phyloP scores from a whole-genome alignment of 2,113 vertebrate genomes.

The Pelodiscus sinensis region DNA sequence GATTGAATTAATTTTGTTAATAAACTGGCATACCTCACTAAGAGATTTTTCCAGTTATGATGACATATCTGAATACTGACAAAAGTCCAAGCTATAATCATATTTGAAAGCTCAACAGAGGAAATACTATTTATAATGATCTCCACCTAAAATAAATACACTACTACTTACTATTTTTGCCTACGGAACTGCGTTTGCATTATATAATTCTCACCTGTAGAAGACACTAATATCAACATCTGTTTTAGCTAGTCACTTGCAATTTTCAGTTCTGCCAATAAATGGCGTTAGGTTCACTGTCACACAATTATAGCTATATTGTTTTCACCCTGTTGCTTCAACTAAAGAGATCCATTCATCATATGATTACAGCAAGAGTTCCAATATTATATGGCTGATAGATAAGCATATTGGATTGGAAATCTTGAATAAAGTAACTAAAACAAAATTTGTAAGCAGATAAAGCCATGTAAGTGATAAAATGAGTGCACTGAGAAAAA shows the following conservation, averaged over 20 bases:
- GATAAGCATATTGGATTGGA: background rate
- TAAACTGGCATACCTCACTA: constrained; percentile 32
- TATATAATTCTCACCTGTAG: constrained; percentile 6
- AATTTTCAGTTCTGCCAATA: background rate
- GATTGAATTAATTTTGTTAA: constrained; percentile 28
- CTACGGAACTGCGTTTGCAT: background rate
- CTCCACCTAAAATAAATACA: constrained; percentile 15
- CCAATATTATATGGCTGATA: background rate
- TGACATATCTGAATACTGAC: constrained; percentile 37
- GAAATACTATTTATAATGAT: constrained; percentile 51
- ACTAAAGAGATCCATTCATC: background rate
- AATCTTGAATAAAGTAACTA: constrained; percentile 19
- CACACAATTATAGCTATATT: background rate
- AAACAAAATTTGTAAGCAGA: constrained; percentile 12
- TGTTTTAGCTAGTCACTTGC: background rate
- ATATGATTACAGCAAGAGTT: background rate
- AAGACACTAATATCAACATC: background rate
- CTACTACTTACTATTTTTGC: constrained; percentile 21
- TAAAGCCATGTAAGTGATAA: constrained; percentile 1
- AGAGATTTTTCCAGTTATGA: background rate
- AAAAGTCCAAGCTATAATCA: constrained; percentile 34
- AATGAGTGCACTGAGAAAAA: constrained; percentile 1
- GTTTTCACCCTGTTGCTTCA: background rate
- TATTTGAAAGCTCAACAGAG: constrained; percentile 36
- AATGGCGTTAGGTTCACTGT: background rate